Percentiles rank a stretch among this genome's conserved stretches.
Evolutionary conservation across 2,113 vertebrate genomes (phyloP).

Genomic region (Salvelinus fontinalis): DNA sequence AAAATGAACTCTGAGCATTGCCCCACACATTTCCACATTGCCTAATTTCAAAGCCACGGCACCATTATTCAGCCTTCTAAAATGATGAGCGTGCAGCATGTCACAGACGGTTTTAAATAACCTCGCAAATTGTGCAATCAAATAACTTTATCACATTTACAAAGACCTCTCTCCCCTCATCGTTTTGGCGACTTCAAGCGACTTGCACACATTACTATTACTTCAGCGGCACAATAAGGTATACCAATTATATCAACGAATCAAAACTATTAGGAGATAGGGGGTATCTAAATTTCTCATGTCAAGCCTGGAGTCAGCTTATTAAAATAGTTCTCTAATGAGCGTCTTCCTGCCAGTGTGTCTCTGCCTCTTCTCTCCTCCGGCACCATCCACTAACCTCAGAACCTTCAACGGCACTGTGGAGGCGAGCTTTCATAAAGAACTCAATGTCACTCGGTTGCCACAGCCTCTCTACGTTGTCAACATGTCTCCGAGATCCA

Average conservation of each 20-base stretch:
- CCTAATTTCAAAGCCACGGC: slow-evolving; percentile 66
- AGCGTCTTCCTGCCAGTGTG: slow-evolving; percentile 50
- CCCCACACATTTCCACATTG: slow-evolving; percentile 53
- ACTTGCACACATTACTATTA: slow-evolving; percentile 45
- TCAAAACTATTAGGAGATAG: slow-evolving; percentile 71
- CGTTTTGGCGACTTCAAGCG: slow-evolving; percentile 51
- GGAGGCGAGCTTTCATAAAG: background rate
- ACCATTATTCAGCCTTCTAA: slow-evolving; percentile 32
- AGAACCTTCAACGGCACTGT: background rate
- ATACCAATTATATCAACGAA: slow-evolving; percentile 67
- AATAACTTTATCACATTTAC: slow-evolving; percentile 60
- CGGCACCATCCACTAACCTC: slow-evolving; percentile 3
- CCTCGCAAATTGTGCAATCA: slow-evolving; percentile 45
- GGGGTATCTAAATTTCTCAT: slow-evolving; percentile 54
- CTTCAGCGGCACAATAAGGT: slow-evolving; percentile 51
- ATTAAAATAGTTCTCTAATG: slow-evolving; percentile 67
- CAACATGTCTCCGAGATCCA: background rate
- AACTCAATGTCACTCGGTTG: background rate
- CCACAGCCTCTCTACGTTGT: background rate
- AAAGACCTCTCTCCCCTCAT: slow-evolving; percentile 26
- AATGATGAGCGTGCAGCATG: slow-evolving; percentile 38
- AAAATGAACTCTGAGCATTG: slow-evolving; percentile 51
- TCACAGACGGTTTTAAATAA: slow-evolving; percentile 51
- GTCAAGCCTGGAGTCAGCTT: slow-evolving; percentile 59
- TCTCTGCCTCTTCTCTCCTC: slow-evolving; percentile 14